A percentile compares a stretch with the other conserved stretches of the same genome.
phyloP scores from a whole-genome alignment of 2,797 vertebrate species.

The Lagorchestes hirsutus region DNA sequence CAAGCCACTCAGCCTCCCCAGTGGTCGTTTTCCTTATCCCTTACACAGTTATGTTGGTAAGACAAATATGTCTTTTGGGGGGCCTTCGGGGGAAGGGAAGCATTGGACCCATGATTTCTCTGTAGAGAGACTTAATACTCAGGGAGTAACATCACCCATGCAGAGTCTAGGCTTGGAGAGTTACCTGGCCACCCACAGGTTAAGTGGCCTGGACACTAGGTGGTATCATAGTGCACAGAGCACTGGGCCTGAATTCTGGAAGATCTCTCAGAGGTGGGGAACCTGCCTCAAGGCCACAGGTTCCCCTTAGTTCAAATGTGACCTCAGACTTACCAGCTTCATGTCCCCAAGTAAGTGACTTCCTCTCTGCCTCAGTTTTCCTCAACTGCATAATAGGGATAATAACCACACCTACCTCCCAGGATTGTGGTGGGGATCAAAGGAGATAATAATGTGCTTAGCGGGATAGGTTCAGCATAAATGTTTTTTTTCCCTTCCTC shows the following conservation, averaged over 20 bases:
- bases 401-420: neutral
- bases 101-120: neutral
- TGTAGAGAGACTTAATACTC: neutral
- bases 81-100: neutral
- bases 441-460: neutral
- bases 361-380: neutral
- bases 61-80: too few species aligned
- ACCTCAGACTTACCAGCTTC: too few species aligned
- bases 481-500: too few species aligned
- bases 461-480: too few species aligned
- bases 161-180: neutral
- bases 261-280: neutral
- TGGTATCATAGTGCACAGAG: neutral
- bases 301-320: too few species aligned
- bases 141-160: neutral
- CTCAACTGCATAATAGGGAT: neutral
- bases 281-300: too few species aligned
- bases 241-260: neutral
- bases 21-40: too few species aligned
- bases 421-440: too few species aligned
- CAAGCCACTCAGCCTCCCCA: neutral
- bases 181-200: neutral
- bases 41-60: too few species aligned
- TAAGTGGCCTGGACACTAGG: neutral
- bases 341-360: neutral